Evolutionary conservation across 2,888 invertebrate genomes (phyloP).

Genomic region (Adelognathus sp.): DNA sequence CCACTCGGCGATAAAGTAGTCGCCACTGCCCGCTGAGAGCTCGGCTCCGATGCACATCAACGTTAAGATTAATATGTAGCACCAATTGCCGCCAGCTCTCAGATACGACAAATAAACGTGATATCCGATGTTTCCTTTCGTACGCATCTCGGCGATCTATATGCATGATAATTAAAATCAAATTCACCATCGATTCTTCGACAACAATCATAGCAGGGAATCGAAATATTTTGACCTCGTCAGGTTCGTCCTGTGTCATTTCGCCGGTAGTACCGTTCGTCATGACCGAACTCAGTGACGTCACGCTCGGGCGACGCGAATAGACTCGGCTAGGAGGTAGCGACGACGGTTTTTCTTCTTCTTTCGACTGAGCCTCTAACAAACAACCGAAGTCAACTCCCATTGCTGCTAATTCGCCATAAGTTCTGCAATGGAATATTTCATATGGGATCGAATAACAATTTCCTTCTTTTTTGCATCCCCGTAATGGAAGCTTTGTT

Average conservation of each 20-base stretch:
- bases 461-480: too few relatives aligned
- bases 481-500: too few relatives aligned
- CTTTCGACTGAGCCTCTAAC: conserved; percentile 80
- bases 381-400: conserved; percentile 91
- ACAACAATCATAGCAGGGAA: background rate
- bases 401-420: conserved; percentile 87
- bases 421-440: conserved; percentile 81
- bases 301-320: conserved; percentile 76
- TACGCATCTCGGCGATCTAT: conserved; percentile 73
- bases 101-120: conserved; percentile 87
- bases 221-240: conserved; percentile 65
- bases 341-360: conserved; percentile 71
- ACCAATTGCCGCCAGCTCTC: conserved; percentile 87
- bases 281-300: conserved; percentile 74
- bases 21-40: conserved; percentile 87
- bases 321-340: conserved; percentile 69
- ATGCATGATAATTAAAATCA: conserved; percentile 18
- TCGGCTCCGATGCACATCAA: conserved; percentile 87
- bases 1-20: conserved; percentile 92
- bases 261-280: conserved; percentile 69
- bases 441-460: too few relatives aligned
- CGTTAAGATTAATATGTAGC: conserved; percentile 84
- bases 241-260: conserved; percentile 66
- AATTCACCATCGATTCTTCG: conserved; percentile 8
- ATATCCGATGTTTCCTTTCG: conserved; percentile 85